Evolutionary conservation across 2,113 vertebrate genomes (phyloP).

Genomic region (Hippocampus barbouri): DNA sequence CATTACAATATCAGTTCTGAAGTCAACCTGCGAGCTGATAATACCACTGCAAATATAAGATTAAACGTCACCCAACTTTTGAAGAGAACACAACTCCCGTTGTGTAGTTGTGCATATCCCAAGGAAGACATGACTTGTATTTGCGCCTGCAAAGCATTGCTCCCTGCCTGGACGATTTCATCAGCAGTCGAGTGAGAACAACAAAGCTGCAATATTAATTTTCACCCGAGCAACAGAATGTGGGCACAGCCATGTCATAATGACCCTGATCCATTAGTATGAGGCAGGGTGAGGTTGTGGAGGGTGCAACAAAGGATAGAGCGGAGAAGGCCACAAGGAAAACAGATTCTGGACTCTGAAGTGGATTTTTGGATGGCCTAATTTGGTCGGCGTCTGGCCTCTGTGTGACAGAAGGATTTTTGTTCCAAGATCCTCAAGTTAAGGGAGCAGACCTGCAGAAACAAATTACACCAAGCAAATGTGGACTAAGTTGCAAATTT

Average conservation of each 20-base stretch:
- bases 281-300: constrained; percentile 51
- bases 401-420: constrained; percentile 27
- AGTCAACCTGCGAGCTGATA: constrained; percentile 36
- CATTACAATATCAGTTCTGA: constrained; percentile 16
- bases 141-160: constrained; percentile 24
- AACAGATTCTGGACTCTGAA: constrained; percentile 35
- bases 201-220: constrained; percentile 70
- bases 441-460: constrained; percentile 11
- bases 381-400: constrained; percentile 42
- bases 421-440: constrained; percentile 17
- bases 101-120: neutral
- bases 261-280: constrained; percentile 71
- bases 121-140: constrained; percentile 11
- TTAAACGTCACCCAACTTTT: neutral
- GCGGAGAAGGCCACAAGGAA: constrained; percentile 55
- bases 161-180: constrained; percentile 40
- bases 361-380: constrained; percentile 42
- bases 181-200: constrained; percentile 69
- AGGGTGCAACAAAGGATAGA: constrained; percentile 48
- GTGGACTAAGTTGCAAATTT: constrained; percentile 45
- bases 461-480: constrained; percentile 18
- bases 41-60: neutral
- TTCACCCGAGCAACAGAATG: constrained; percentile 74
- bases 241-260: constrained; percentile 68
- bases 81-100: neutral